Evolutionary conservation across 2,797 vertebrate genomes (phyloP), one percentile per base, ranked within the genome.

Genomic region (Martes flavigula): DNA sequence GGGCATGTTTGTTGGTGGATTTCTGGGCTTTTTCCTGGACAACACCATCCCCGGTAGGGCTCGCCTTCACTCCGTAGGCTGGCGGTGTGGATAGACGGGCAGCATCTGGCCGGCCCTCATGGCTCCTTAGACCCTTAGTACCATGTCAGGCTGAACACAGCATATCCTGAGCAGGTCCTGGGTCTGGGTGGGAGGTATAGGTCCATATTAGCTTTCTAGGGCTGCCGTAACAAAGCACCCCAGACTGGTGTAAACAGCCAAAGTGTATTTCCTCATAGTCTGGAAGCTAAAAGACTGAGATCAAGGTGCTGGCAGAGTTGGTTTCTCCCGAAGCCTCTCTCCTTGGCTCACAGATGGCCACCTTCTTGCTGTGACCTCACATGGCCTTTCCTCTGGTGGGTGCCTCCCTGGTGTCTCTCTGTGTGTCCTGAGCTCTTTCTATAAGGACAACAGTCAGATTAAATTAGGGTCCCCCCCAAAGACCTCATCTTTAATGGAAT

Each of bases 1-100:
- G 14, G 99, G 99, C 95, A 99, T 99, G 99, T 99, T 99, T 98
- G 99, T 99, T 0, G 99, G 99, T 27, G 99, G 99, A 75, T 99
- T 99, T 98, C 98, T 99, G 91, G 99, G 99, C 43, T 99, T 99
- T 95, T 10, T 99, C 46, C 98, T 99, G 85, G 99, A 99, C 98
- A 99, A 99, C 98, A 99, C 99, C 77, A 98, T 99, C 96, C 99
- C 99, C 97, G 99, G 99, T 99, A 98, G 94, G 97, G 23, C 46
- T 85, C 54, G 0, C 15, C n/a, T 43, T 9, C 0, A 0, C 56
- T 4, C n/a, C 7, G 25, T 18, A 35, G 79, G 38, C 66, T 21
- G 3, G 32, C 1, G 0, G 11, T 27, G 0, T 43, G 56, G 87
- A 48, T 12, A 9, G 38, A 12, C 1, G 18, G 60, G 23, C 17